Conservation (phyloP, 2,888 invertebrate species). For the Sympetrum striolatum region DNA sequence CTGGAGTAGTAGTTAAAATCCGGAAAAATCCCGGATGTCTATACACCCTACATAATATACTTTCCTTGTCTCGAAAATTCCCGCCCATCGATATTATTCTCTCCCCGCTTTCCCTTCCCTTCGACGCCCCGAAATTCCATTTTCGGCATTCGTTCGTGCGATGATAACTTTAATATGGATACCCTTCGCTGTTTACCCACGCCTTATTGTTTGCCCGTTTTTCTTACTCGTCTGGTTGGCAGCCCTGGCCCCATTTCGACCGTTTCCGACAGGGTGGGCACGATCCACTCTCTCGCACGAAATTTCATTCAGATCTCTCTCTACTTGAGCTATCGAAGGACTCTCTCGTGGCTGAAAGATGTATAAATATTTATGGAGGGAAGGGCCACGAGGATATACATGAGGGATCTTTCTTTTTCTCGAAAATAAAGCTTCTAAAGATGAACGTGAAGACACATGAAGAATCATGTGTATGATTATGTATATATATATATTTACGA, state of each 20-base stretch:
- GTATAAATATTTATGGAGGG: background rate
- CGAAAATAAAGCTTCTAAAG: background rate
- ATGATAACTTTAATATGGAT: background rate
- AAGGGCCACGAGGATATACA: background rate
- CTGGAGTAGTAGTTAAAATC: too few relatives aligned
- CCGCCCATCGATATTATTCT: too few relatives aligned
- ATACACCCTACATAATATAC: too few relatives aligned
- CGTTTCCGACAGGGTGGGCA: background rate
- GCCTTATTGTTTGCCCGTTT: background rate
- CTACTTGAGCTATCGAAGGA: background rate
- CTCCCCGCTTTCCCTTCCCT: too few relatives aligned
- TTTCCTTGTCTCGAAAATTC: too few relatives aligned
- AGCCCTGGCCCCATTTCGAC: background rate
- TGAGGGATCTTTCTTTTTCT: background rate
- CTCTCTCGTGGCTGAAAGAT: background rate
- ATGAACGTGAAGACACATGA: background rate
- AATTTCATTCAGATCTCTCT: slow-evolving; percentile 35
- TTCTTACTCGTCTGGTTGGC: background rate
- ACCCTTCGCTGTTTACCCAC: background rate
- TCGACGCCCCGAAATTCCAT: too few relatives aligned
- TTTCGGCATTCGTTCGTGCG: background rate
- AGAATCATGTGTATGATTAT: background rate
- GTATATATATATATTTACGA: background rate
- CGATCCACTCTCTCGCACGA: slow-evolving; percentile 9
- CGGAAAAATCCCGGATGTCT: too few relatives aligned